Evolutionary conservation across 2,113 vertebrate genomes (phyloP), one percentile per base, ranked within the genome.

Genomic region (Oxyura jamaicensis): DNA sequence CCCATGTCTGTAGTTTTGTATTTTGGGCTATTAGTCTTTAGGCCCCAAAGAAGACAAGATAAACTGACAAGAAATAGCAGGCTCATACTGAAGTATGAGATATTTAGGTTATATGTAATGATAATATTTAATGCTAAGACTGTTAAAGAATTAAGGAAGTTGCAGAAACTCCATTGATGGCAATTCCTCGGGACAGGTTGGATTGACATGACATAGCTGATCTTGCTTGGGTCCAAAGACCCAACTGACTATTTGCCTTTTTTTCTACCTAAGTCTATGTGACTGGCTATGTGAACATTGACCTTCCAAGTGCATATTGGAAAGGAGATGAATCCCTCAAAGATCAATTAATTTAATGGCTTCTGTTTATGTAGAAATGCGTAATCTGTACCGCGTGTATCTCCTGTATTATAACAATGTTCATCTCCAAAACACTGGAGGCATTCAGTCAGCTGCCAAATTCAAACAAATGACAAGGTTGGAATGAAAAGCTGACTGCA

Each of bases 191-290:
- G 56, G n/a, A 29, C 13, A 74, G 44, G 29, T 23, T 48, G 56
- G 10, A 12, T 52, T 58, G 42, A 48, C 17, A 10, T 39, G 33
- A 26, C 17, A 11, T 0, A 76, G 28, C 31, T 56, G 48, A 79
- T 28, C 19, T n/a, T 78, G 7, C 13, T 46, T 48, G 62, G n/a
- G 8, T 50, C 36, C 19, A 25, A 87, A 85, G 8, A 59, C 36
- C 5, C 19, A 63, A 1, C 0, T 71, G 21, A 68, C 0, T 16
- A 59, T 10, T 7, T 75, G 31, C 6, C 13, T 48, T 63, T 79
- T 13, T 84, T 8, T 33, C 5, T 16, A 50, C 10, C 4, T 66
- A 67, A 78, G 67, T 15, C 18, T 28, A 26, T 31, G 29, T 42
- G 4, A 77, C 13, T 11, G 20, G 11, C 5, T 42, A 11, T 33